These are phyloP conservation scores for Perizoma flavofasciatum DNA, from an alignment of 2,888 invertebrate genomes.

Conservation along the genomic window DNA sequence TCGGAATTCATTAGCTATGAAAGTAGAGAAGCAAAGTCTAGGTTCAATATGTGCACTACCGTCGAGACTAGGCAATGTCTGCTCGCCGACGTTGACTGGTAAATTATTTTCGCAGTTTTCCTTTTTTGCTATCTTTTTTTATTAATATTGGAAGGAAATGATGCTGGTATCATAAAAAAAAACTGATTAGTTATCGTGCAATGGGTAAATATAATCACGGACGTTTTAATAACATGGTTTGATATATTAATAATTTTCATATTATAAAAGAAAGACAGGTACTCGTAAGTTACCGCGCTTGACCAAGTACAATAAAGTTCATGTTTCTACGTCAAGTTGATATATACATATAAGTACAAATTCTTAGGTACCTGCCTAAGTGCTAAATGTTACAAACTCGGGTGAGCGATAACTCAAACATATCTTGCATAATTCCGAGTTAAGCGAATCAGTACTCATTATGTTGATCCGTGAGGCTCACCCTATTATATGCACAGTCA, in stretches of 20 bases:
- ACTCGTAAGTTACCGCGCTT: no score
- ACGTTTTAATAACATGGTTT: background rate
- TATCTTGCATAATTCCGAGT: constrained; percentile 75
- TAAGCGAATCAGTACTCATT: constrained; percentile 73
- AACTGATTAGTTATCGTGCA: constrained; percentile 18
- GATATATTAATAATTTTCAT: no score
- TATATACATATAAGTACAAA: no score
- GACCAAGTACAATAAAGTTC: no score
- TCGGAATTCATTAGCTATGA: constrained; percentile 75
- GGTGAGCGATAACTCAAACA: constrained; percentile 75
- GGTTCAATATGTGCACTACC: constrained; percentile 58
- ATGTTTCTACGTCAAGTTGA: no score
- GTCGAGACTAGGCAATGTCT: constrained; percentile 25
- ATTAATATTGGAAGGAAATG: constrained; percentile 28
- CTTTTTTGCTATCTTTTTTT: constrained; percentile 34
- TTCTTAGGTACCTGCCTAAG: background rate
- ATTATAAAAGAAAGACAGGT: no score
- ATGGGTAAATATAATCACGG: constrained; percentile 5
- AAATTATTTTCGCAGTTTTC: constrained; percentile 34
- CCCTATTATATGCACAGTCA: constrained; percentile 74
- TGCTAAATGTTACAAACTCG: constrained; percentile 57
- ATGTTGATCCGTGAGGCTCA: constrained; percentile 77
- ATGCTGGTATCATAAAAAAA: constrained; percentile 19
- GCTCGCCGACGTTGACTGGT: constrained; percentile 23
- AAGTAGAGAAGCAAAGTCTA: constrained; percentile 60